Conservation (phyloP, 2,113 vertebrate species). For the Monarcha castaneiventris region DNA sequence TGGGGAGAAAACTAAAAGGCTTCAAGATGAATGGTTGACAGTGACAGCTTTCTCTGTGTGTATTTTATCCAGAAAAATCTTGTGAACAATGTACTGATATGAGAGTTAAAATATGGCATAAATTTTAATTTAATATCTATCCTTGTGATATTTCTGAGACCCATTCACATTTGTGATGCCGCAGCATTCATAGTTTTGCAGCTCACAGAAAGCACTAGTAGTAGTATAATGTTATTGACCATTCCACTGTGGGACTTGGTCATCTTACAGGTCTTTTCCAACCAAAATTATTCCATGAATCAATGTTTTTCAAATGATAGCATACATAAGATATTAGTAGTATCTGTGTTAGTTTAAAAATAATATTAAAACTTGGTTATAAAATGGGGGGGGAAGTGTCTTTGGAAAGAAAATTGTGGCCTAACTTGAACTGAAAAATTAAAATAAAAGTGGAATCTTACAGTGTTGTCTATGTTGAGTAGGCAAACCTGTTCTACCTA, state of each 20-base stretch:
- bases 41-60: not conserved
- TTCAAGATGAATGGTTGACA: not conserved
- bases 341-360: not conserved
- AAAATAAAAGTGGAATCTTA: not conserved
- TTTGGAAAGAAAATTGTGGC: not conserved
- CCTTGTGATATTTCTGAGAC: not conserved
- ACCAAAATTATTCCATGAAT: not conserved
- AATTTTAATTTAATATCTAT: not conserved
- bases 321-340: not conserved
- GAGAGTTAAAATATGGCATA: not conserved
- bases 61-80: not conserved
- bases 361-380: not conserved
- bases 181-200: not conserved
- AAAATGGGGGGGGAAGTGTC: rapidly evolving
- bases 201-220: not conserved
- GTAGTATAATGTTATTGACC: not conserved
- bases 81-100: not conserved
- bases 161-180: not conserved
- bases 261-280: not conserved
- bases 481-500: not conserved
- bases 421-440: not conserved
- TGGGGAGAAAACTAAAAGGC: not conserved
- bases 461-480: not conserved
- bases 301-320: not conserved
- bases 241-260: not conserved